These are phyloP conservation scores for Ormia ochracea DNA, from an alignment of 2,888 invertebrate genomes.

Conservation along the genomic window DNA sequence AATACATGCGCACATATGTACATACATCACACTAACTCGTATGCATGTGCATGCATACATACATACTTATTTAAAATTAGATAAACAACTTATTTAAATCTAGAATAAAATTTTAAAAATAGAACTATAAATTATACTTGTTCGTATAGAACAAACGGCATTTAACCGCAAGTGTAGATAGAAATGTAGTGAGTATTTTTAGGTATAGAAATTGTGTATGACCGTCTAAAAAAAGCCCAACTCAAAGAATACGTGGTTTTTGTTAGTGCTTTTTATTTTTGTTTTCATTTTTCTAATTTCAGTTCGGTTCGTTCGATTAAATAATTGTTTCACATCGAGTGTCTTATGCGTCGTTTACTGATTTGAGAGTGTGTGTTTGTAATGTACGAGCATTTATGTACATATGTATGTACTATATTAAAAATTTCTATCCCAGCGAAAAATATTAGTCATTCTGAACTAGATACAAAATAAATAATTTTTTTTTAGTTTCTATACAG, in stretches of 20 bases:
- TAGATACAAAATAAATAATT: too few species aligned
- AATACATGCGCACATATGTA: too few species aligned
- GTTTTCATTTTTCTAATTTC: not conserved
- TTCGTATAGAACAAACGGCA: not conserved
- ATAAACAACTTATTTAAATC: slow-evolving; percentile 18
- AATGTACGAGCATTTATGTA: not conserved
- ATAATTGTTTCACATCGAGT: slow-evolving; percentile 28
- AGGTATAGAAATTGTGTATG: slow-evolving; percentile 32
- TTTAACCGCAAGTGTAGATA: slow-evolving; percentile 32
- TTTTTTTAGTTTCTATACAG: too few species aligned
- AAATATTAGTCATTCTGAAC: too few species aligned
- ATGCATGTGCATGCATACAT: too few species aligned
- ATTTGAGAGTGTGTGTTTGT: too few species aligned
- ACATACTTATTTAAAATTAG: slow-evolving; percentile 6
- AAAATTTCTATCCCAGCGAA: too few species aligned
- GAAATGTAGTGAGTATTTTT: slow-evolving; percentile 3
- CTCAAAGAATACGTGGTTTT: slow-evolving; percentile 20
- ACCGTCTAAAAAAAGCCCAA: slow-evolving; percentile 24
- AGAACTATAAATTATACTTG: not conserved
- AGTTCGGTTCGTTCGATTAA: slow-evolving; percentile 29
- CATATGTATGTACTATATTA: not conserved
- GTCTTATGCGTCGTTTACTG: not conserved
- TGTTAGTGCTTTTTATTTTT: not conserved
- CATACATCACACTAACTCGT: too few species aligned
- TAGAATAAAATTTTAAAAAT: slow-evolving; percentile 5